These are phyloP conservation scores for Neuroscelio doddi DNA, from an alignment of 2,888 invertebrate genomes.

Conservation along the genomic window DNA sequence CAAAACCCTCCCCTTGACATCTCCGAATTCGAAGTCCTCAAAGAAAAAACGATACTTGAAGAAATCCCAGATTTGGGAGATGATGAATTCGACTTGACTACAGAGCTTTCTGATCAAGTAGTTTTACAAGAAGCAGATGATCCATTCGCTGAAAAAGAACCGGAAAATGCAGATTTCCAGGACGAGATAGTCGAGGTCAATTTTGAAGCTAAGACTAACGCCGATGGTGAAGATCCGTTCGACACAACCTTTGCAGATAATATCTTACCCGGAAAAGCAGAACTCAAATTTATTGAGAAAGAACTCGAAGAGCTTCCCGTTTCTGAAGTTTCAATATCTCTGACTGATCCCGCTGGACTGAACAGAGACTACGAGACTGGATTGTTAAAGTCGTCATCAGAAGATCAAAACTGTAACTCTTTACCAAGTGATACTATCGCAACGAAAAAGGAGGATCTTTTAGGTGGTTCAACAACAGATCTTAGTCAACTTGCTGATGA, in stretches of 20 bases:
- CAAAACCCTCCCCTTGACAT: conserved; percentile 58
- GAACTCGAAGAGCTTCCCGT: conserved; percentile 76
- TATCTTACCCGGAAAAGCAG: conserved; percentile 79
- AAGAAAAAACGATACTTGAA: conserved; percentile 64
- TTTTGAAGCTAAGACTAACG: conserved; percentile 68
- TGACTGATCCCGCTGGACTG: conserved; percentile 78
- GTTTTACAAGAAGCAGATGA: conserved; percentile 66
- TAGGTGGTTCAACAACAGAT: conserved; percentile 85
- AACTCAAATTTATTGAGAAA: conserved; percentile 76
- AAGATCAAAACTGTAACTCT: conserved; percentile 40
- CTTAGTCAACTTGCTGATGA: conserved; percentile 80
- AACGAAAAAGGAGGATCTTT: conserved; percentile 76
- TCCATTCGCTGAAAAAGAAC: conserved; percentile 73
- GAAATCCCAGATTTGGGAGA: conserved; percentile 68
- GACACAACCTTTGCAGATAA: conserved; percentile 89
- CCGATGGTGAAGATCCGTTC: conserved; percentile 84
- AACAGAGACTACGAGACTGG: conserved; percentile 67
- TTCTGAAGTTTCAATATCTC: conserved; percentile 75
- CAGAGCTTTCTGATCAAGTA: conserved; percentile 45
- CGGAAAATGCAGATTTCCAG: conserved; percentile 61
- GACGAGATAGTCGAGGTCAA: conserved; percentile 66
- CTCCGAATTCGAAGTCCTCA: conserved; percentile 74
- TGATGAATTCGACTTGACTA: conserved; percentile 61
- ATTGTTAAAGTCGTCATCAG: conserved; percentile 50
- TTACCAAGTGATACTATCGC: conserved; percentile 7